A percentile compares a stretch with the other conserved stretches of the same genome.
Conservation (phyloP, 1,140 invertebrate genomes). For the Apolygus lucorum region DNA sequence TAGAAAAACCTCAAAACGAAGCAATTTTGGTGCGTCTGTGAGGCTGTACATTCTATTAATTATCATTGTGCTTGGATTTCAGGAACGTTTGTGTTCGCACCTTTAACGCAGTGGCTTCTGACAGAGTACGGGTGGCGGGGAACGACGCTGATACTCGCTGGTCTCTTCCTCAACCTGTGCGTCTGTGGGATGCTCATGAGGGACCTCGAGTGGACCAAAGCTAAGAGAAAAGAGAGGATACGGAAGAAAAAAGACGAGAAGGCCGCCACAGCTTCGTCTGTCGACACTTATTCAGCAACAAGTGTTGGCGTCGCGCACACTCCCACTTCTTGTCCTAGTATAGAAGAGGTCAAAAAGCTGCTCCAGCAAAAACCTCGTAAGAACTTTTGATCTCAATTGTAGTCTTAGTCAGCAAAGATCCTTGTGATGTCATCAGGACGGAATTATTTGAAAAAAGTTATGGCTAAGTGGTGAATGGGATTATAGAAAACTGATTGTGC, state of each 20-base stretch:
- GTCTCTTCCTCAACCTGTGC: conserved; percentile 75
- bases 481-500: no score
- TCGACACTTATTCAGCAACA: conserved; percentile 36
- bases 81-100: conserved; percentile 82
- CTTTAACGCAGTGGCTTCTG: conserved; percentile 66
- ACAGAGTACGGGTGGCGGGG: conserved; percentile 78
- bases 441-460: no score
- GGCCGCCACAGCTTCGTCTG: conserved; percentile 38
- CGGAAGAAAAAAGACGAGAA: conserved; percentile 32
- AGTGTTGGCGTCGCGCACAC: conserved; percentile 43
- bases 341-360: conserved; percentile 56
- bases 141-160: conserved; percentile 68
- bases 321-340: conserved; percentile 46
- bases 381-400: no score
- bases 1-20: no score
- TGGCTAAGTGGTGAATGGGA: no score
- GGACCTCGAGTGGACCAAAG: conserved; percentile 67
- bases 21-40: no score
- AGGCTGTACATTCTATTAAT: no score
- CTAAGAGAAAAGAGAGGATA: conserved; percentile 48
- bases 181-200: conserved; percentile 79
- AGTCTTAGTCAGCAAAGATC: no score
- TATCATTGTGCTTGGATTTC: not conserved
- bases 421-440: no score
- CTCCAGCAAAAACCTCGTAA: conserved; percentile 40